Evolutionary conservation across 2,888 invertebrate species (phyloP).

Genomic region (Eurytoma adleriae): DNA sequence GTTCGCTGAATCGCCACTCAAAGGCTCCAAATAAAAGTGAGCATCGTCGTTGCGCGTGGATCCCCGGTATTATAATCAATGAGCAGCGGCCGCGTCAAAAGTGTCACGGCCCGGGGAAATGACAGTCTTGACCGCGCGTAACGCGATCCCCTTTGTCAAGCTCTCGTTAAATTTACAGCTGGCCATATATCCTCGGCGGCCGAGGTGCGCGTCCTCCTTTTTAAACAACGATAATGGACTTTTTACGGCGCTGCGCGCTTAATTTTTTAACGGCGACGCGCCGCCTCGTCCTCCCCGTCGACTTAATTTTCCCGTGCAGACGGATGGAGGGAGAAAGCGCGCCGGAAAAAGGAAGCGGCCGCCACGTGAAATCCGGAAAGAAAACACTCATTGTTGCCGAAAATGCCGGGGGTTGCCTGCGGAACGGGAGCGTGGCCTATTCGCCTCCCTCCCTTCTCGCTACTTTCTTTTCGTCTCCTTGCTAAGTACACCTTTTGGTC

Average conservation of each 20-base stretch:
- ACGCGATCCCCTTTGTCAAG: slow-evolving; percentile 45
- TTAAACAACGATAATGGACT: slow-evolving; percentile 47
- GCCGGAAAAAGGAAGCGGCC: not conserved
- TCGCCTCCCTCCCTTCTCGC: not conserved
- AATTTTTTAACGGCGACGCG: slow-evolving; percentile 52
- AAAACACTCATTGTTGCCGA: slow-evolving; percentile 40
- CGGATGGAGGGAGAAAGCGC: slow-evolving; percentile 29
- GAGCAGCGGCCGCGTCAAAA: not conserved
- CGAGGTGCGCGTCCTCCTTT: slow-evolving; percentile 38
- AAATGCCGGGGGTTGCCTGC: not conserved
- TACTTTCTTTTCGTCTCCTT: not conserved
- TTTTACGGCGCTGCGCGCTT: slow-evolving; percentile 55
- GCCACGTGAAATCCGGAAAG: slow-evolving; percentile 41
- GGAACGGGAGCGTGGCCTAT: not conserved
- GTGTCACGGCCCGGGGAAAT: slow-evolving; percentile 40
- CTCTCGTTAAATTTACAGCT: slow-evolving; percentile 55
- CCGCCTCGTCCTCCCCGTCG: not conserved
- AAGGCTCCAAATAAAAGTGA: no score
- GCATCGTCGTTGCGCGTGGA: no score
- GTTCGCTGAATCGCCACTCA: no score
- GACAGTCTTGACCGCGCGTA: slow-evolving; percentile 35
- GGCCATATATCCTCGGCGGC: slow-evolving; percentile 9
- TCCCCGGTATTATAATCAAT: slow-evolving; percentile 16
- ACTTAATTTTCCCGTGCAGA: slow-evolving; percentile 44
- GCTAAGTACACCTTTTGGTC: not conserved